A percentile compares a stretch with the other conserved stretches of the same genome.
Conservation (phyloP, 2,797 vertebrate species). For the Microchirus variegatus region DNA sequence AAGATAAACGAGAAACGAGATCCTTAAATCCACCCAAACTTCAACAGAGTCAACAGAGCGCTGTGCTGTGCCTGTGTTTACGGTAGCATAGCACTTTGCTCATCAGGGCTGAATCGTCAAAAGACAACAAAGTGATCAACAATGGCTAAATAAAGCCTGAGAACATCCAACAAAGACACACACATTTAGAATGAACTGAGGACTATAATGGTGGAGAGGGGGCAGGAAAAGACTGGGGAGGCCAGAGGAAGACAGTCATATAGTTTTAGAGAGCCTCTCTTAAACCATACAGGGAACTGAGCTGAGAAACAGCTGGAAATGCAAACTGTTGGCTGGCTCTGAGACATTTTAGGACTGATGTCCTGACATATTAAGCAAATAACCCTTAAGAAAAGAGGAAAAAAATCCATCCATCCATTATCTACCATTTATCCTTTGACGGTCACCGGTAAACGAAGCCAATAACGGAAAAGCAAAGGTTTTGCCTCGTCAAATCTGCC, state of each 20-base stretch:
- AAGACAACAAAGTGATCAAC: conserved; percentile 54
- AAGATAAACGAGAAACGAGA: conserved; percentile 14
- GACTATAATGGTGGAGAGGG: conserved; percentile 8
- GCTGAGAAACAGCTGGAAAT: conserved; percentile 42
- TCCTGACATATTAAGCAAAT: neutral
- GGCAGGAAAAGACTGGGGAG: conserved; percentile 26
- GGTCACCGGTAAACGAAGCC: neutral
- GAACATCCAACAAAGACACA: conserved; percentile 54
- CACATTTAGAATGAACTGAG: conserved; percentile 47
- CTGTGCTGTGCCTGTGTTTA: conserved; percentile 21
- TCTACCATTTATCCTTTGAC: neutral
- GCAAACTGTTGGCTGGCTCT: conserved; percentile 4
- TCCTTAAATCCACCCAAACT: conserved; percentile 7
- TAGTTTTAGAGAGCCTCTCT: conserved; percentile 16
- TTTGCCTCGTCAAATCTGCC: too few species aligned
- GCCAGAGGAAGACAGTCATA: conserved; percentile 37
- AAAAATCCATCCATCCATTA: neutral
- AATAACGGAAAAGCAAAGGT: too few species aligned
- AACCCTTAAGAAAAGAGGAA: neutral
- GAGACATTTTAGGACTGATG: neutral
- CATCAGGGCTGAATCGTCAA: conserved; percentile 55
- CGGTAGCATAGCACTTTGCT: conserved; percentile 34
- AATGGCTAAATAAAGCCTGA: conserved; percentile 63
- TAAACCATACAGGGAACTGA: conserved; percentile 10
- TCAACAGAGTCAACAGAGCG: conserved; percentile 18